phyloP scores from a whole-genome alignment of 2,113 vertebrate species.

The Thunnus thynnus region DNA sequence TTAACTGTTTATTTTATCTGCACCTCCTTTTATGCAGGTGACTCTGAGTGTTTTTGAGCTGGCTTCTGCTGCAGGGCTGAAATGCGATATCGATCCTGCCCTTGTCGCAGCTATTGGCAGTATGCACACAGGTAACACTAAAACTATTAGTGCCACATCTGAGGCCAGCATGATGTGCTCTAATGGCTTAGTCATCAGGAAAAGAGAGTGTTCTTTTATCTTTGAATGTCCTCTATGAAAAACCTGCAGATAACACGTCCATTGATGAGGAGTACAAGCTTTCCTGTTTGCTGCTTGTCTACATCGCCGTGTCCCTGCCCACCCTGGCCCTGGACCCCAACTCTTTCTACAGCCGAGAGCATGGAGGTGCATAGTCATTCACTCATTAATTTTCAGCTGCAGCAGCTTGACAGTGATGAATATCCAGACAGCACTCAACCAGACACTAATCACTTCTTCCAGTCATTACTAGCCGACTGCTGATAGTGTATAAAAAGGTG shows the following conservation, averaged over 20 bases:
- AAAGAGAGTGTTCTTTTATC: background rate
- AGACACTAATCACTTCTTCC: slow-evolving; percentile 46
- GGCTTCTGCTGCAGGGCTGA: slow-evolving; percentile 90
- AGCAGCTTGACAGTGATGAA: slow-evolving; percentile 48
- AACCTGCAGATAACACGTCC: slow-evolving; percentile 85
- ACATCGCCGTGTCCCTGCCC: slow-evolving; percentile 91
- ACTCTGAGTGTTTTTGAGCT: slow-evolving; percentile 91
- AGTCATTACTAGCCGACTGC: slow-evolving; percentile 49
- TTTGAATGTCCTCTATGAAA: background rate
- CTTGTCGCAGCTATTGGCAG: slow-evolving; percentile 87
- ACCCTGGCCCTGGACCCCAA: slow-evolving; percentile 86
- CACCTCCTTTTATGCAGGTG: slow-evolving; percentile 78
- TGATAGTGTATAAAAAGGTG: slow-evolving; percentile 48
- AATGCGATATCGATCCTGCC: slow-evolving; percentile 90
- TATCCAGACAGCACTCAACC: slow-evolving; percentile 30
- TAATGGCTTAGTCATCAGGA: background rate
- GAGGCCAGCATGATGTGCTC: background rate
- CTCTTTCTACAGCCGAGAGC: slow-evolving; percentile 88
- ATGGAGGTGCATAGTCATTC: slow-evolving; percentile 87
- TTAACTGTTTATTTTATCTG: background rate
- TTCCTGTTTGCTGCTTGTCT: slow-evolving; percentile 91
- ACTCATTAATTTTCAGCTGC: slow-evolving; percentile 32
- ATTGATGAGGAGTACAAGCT: slow-evolving; percentile 93
- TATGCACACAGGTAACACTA: slow-evolving; percentile 86
- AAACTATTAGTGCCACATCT: background rate